Evolutionary conservation across 2,113 vertebrate genomes (phyloP).

Genomic region (Anolis sagrei): DNA sequence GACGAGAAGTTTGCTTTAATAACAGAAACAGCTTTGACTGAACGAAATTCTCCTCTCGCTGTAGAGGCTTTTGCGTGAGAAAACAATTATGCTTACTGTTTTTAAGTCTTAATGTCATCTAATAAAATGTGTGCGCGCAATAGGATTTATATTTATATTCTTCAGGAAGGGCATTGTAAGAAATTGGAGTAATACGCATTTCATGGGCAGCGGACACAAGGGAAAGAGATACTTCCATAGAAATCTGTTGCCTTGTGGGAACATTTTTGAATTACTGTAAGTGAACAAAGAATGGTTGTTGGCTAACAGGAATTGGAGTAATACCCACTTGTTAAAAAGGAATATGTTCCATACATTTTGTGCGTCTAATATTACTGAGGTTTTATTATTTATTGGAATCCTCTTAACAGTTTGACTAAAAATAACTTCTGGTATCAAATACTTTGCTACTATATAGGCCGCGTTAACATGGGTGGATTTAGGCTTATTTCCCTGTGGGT

Average conservation of each 20-base stretch:
- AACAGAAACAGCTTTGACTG: conserved; percentile 62
- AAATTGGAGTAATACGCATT: conserved; percentile 12
- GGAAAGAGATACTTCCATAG: conserved; percentile 12
- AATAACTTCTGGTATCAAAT: not conserved
- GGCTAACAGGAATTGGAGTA: conserved; percentile 6
- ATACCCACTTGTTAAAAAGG: conserved; percentile 7
- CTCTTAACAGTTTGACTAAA: conserved; percentile 8
- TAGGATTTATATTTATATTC: conserved; percentile 18
- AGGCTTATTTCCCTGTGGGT: not conserved
- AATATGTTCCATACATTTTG: not conserved
- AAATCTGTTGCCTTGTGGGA: not conserved
- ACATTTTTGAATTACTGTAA: conserved; percentile 8
- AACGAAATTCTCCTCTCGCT: conserved; percentile 55
- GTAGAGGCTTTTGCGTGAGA: conserved; percentile 53
- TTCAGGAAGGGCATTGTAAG: conserved; percentile 13
- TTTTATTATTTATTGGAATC: conserved; percentile 6
- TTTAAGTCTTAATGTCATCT: conserved; percentile 58
- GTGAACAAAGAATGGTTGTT: conserved; percentile 15
- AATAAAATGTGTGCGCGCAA: conserved; percentile 56
- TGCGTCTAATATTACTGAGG: not conserved
- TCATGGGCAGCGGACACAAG: conserved; percentile 8
- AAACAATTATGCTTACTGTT: conserved; percentile 70
- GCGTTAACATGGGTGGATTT: not conserved
- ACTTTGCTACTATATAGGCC: not conserved
- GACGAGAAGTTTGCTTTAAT: conserved; percentile 61